Evolutionary conservation across 2,888 invertebrate species (phyloP).

Genomic region (Leptinotarsa haldemani): DNA sequence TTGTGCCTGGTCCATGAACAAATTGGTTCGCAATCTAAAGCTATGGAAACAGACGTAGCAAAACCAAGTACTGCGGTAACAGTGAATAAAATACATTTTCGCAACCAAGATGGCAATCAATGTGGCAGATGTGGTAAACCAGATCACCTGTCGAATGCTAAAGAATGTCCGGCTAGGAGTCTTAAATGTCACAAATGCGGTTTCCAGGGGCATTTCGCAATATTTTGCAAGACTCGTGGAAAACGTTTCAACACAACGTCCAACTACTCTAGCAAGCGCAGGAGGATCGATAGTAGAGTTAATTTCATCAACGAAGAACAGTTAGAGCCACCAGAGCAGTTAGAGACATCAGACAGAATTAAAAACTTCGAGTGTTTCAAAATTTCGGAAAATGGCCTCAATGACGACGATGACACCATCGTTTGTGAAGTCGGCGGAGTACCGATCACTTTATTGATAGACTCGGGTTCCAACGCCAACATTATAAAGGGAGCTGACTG

Average conservation of each 20-base stretch:
- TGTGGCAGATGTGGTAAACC: slow-evolving; percentile 36
- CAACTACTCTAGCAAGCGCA: not conserved
- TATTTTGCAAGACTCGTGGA: slow-evolving; percentile 32
- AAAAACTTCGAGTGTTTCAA: slow-evolving; percentile 30
- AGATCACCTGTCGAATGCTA: slow-evolving; percentile 12
- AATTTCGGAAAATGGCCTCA: not conserved
- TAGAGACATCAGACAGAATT: not conserved
- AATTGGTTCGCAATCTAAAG: slow-evolving; percentile 40
- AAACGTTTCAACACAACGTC: not conserved
- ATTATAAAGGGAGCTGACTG: too few relatives aligned
- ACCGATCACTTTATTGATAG: too few relatives aligned
- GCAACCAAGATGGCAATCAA: not conserved
- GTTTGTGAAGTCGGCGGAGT: too few relatives aligned
- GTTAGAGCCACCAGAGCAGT: not conserved
- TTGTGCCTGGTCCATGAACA: slow-evolving; percentile 47
- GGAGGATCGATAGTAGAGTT: not conserved
- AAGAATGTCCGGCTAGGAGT: slow-evolving; percentile 33
- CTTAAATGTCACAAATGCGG: slow-evolving; percentile 40
- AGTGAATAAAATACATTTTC: slow-evolving; percentile 25
- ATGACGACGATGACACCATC: not conserved
- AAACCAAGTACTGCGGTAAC: slow-evolving; percentile 17
- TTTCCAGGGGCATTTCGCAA: slow-evolving; percentile 37
- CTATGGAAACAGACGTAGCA: slow-evolving; percentile 26
- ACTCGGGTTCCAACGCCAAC: too few relatives aligned
- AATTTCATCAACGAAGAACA: not conserved